Base-by-base conservation (phyloP, 2,888 invertebrate genomes). In the Eilema griseolum region DNA sequence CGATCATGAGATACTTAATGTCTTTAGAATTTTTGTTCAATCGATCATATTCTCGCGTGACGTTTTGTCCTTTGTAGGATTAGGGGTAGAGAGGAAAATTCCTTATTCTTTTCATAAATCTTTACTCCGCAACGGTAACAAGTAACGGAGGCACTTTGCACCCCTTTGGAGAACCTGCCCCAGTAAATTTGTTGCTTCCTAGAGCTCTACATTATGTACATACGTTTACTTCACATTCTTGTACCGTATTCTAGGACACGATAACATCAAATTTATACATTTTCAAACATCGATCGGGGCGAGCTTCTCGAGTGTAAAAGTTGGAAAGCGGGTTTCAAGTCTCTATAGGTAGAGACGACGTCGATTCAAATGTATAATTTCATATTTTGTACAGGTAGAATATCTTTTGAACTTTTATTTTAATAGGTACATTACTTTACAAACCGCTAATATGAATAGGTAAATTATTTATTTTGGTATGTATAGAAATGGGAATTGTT, bases 61-160 rank as follows among this genome's bases (percentile, higher is more conserved):
- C 71, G 57, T 73, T 75, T 65, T 73, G 74, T 80, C 74, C 76
- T 79, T 75, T 73, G 77, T 69, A 67, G 73, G 70, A 72, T 82
- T 76, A 75, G 14, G 73, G 71, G 67, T 69, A 56, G 73, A 69
- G 71, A 67, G 72, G 66, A 24, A 77, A 74, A 80, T 76, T 75
- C 77, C 67, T 76, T 75, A 73, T 77, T 78, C 76, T 77, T 79
- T 77, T 82, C 74, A 79, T 82, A 82, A 82, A 82, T 82, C 76
- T 79, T 76, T 80, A 75, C 71, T 70, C 31, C 69, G 79, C 73
- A 70, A 74, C 72, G 73, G 74, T 80, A 80, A 82, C 79, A 80
- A 75, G 82, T 75, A 78, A 75, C 77, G 79, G 82, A 75, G 79
- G 79, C 72, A 82, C 78, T 81, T 80, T 78, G 73, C 74, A 73